Base-by-base conservation (phyloP, 2,888 invertebrate species). In the Drosophila siamana region DNA sequence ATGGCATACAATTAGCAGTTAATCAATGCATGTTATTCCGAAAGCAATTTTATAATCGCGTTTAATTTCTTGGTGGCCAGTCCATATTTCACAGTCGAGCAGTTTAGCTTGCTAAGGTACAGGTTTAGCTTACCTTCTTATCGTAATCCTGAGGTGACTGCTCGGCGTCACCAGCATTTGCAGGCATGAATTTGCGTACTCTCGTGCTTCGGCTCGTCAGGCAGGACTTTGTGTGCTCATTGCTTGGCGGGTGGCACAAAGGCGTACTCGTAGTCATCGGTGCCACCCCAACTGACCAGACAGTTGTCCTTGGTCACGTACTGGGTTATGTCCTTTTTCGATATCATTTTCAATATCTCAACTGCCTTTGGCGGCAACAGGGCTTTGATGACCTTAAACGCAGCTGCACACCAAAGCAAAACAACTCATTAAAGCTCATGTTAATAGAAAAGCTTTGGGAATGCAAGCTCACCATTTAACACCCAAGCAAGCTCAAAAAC, bases 401-500 rank as follows among this genome's bases (percentile, higher is more conserved):
- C 97, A 73, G 98, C 97, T 96, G 88, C n/a, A 41, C 51, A 15
- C 51, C 47, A 36, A 47, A n/a, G n/a, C n/a, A n/a, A n/a, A n/a
- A 22, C 8, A 50, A 36, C n/a, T 26, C 2, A 15, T 0, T 9
- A 54, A 61, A 75, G 56, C 22, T 38, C 16, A n/a, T 11, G 7
- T 4, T 6, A n/a, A 33, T 4, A 0, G 0, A 33, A 33, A 33
- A 33, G 33, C 33, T 33, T 5, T n/a, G 3, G 4, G 5, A 1
- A 8, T 38, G 5, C 6, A 2, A 24, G 26, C 93, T 93, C 93
- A 96, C 96, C 95, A 87, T 96, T 97, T 66, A 98, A 92, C 0
- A 98, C 95, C 98, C 98, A 98, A 0, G 98, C 97, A 96, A 98
- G 97, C 91, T 98, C 98, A 91, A 94, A 97, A 56, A 98, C 96